Evolutionary conservation across 2,797 vertebrate genomes (phyloP).

Genomic region (Falco berigora): DNA sequence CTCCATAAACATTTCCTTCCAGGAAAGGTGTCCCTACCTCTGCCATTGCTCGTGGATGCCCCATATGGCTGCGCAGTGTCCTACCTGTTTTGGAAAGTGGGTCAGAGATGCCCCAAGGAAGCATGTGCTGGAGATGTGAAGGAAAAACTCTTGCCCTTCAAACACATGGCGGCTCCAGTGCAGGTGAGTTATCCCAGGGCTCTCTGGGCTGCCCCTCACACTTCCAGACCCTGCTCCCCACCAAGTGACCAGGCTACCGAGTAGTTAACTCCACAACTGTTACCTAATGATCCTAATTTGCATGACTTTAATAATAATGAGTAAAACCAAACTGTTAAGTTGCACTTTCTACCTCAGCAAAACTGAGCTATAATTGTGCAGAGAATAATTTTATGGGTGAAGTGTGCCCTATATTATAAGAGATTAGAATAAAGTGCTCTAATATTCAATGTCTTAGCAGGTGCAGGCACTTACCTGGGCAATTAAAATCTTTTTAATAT

Average conservation of each 20-base stretch:
- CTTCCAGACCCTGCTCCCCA: not conserved
- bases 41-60: not conserved
- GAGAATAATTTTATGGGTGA: constrained; percentile 79
- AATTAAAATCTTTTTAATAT: constrained; percentile 82
- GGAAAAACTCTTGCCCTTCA: not conserved
- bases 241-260: constrained; percentile 14
- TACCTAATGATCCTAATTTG: constrained; percentile 72
- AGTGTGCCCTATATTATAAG: constrained; percentile 77
- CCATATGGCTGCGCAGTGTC: not conserved
- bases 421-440: constrained; percentile 78
- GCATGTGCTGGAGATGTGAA: not conserved
- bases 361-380: constrained; percentile 73
- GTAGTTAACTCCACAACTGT: constrained; percentile 65
- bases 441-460: constrained; percentile 78
- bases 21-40: not conserved
- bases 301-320: constrained; percentile 78
- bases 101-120: not conserved
- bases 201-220: not conserved
- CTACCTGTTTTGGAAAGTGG: not conserved
- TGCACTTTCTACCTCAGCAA: constrained; percentile 78
- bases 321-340: constrained; percentile 74
- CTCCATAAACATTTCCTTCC: not conserved
- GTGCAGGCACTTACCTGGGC: constrained; percentile 81
- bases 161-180: not conserved
- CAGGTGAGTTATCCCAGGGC: not conserved